Conservation (phyloP, 2,888 invertebrate species). For the Sericinus montela region DNA sequence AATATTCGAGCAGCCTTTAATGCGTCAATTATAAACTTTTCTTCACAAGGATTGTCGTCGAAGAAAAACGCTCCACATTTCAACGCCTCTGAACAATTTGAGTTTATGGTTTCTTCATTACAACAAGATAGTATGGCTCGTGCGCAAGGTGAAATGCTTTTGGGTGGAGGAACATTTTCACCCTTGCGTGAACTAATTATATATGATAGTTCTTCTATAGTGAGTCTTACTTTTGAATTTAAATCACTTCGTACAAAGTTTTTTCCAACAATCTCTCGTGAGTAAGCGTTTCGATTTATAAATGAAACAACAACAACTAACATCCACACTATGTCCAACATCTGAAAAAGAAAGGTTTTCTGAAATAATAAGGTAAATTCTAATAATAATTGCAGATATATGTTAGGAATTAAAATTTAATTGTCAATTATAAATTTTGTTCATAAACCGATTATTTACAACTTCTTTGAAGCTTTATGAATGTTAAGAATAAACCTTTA, state of each 20-base stretch:
- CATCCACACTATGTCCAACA: constrained; percentile 25
- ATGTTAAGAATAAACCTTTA: no score
- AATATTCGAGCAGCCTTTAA: constrained; percentile 62
- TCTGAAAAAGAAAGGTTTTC: constrained; percentile 5
- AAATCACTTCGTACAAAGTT: constrained; percentile 27
- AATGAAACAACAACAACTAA: constrained; percentile 29
- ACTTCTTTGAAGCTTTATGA: no score
- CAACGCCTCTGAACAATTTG: constrained; percentile 84
- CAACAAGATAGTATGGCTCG: constrained; percentile 89
- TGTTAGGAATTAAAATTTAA: no score
- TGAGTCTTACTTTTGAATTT: constrained; percentile 45
- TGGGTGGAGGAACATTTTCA: constrained; percentile 26
- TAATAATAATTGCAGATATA: no score
- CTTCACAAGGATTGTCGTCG: constrained; percentile 86
- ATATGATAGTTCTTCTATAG: constrained; percentile 52
- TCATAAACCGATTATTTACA: no score
- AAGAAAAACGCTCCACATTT: constrained; percentile 87
- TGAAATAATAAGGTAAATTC: not conserved
- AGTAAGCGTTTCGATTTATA: constrained; percentile 12
- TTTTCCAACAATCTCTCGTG: constrained; percentile 30
- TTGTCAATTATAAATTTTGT: no score
- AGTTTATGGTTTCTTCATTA: constrained; percentile 59
- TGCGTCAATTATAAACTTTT: constrained; percentile 79
- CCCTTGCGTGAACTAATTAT: constrained; percentile 47
- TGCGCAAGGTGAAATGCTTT: constrained; percentile 80